Conservation (phyloP, 2,888 invertebrate species). For the Spialia ferax region DNA sequence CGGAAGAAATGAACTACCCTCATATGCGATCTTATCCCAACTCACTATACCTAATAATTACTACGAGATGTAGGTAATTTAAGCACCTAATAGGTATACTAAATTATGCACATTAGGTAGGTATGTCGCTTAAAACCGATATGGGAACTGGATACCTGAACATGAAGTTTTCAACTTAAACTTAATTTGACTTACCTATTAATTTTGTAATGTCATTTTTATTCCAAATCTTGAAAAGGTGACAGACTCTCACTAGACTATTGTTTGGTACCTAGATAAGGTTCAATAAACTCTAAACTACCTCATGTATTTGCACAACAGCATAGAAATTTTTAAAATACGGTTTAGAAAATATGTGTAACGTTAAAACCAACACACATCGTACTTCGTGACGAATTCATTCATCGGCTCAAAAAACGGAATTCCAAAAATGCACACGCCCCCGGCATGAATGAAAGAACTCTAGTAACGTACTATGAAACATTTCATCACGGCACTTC, state of each 20-base stretch:
- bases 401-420: slow-evolving; percentile 32
- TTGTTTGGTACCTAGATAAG: background rate
- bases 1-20: no score
- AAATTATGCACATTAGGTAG: no score
- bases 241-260: background rate
- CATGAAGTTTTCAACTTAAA: no score
- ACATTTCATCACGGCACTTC: background rate
- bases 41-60: no score
- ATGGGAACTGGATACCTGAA: no score
- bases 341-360: background rate
- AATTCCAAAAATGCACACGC: slow-evolving; percentile 34
- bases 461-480: slow-evolving; percentile 3
- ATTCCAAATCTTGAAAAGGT: no score
- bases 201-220: no score
- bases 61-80: no score
- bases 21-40: no score
- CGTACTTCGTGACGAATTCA: slow-evolving; percentile 17
- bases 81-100: no score
- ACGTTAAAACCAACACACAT: background rate
- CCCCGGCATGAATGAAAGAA: slow-evolving; percentile 33
- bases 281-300: background rate
- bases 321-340: background rate
- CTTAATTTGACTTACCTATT: no score
- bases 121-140: no score
- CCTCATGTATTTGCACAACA: background rate